Base-by-base conservation (phyloP, 2,113 vertebrate species). In the Pandion haliaetus region DNA sequence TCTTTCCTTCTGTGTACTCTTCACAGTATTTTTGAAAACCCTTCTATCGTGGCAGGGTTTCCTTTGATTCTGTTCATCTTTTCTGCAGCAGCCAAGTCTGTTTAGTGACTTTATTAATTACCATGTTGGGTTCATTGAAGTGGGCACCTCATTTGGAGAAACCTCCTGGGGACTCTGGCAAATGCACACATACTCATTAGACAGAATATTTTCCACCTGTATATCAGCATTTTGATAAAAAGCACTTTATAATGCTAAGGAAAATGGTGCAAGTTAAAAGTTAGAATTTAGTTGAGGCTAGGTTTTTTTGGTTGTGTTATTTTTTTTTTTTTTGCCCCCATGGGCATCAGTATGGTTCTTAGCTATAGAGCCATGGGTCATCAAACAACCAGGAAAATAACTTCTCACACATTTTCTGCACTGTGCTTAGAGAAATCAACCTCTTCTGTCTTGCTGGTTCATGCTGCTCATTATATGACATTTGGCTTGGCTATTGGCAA, bases 51-150 rank as follows among this genome's bases (percentile, higher is more conserved):
- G 81, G 44, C 78, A 90, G 57, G 26, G 28, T 52, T 73, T 89
- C 61, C 21, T 82, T 81, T 67, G 55, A 3, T 81, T 84, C 74
- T 83, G 63, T 90, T 95, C 78, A 54, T 86, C 93, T 77, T 82
- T 80, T 58, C 57, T 74, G 58, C 71, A 55, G 77, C 86, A 96
- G 47, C 78, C 6, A 9, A 31, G 67, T 74, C 95, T 96, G 66
- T 91, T 97, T 94, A 95, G 97, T 81, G 86, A 88, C 61, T 93
- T 84, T 95, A 93, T 96, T 98, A 97, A 97, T 97, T 97, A 96
- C 83, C 61, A 47, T 8, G 66, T 92, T 90, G 93, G 88, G 90
- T 87, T 97, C 90, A 92, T 63, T 96, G 96, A 96, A 96, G 94
- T 96, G 96, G 97, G 82, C 81, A 91, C 96, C 86, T 95, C n/a